Evolutionary conservation across 2,888 invertebrate species (phyloP).

Genomic region (Clostera curtula): DNA sequence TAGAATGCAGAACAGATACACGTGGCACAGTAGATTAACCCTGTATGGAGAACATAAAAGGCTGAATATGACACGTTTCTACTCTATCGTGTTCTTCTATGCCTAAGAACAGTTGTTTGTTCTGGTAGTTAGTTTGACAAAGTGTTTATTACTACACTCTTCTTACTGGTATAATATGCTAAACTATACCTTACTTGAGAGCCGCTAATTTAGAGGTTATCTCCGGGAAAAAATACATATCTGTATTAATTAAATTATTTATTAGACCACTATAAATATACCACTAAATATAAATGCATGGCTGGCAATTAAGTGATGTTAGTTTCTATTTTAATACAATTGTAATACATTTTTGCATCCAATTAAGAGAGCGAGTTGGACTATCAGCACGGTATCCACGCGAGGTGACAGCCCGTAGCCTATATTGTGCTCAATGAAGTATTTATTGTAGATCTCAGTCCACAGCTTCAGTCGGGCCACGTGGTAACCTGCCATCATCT

Average conservation of each 20-base stretch:
- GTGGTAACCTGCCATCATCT: conserved; percentile 31
- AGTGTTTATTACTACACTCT: too few species aligned
- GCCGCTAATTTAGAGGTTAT: too few species aligned
- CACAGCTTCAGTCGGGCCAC: conserved; percentile 38
- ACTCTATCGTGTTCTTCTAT: too few species aligned
- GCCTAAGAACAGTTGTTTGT: too few species aligned
- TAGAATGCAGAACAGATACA: too few species aligned
- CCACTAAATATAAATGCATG: conserved; percentile 29
- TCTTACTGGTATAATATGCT: too few species aligned
- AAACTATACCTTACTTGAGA: too few species aligned
- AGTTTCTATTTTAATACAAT: conserved; percentile 14
- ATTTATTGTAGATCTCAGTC: conserved; percentile 42
- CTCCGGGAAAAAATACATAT: too few species aligned
- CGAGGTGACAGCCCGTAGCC: conserved; percentile 9
- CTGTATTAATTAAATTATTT: conserved; percentile 14
- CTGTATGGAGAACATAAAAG: too few species aligned
- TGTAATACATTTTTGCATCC: conserved; percentile 12
- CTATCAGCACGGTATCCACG: conserved; percentile 14
- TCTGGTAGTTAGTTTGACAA: too few species aligned
- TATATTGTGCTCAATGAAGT: conserved; percentile 41
- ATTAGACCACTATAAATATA: conserved; percentile 22
- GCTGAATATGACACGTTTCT: too few species aligned
- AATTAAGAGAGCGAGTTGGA: conserved; percentile 19
- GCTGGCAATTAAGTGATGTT: conserved; percentile 12
- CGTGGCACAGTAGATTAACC: too few species aligned